Conservation (phyloP, 2,888 invertebrate species). For the Caradrina clavipalpis region DNA sequence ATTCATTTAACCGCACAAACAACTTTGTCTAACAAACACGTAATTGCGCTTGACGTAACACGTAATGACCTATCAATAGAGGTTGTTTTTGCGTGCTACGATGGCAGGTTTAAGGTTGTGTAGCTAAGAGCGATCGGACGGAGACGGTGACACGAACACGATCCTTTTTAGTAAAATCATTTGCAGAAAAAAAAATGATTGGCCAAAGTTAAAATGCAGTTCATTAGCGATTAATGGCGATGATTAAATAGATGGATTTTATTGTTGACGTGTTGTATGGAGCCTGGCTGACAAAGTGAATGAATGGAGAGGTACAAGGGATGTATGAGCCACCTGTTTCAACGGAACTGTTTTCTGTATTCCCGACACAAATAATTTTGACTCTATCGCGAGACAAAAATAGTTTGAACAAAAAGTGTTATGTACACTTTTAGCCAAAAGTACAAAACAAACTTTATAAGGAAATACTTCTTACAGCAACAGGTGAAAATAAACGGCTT, state of each 20-base stretch:
- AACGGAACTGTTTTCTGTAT: background rate
- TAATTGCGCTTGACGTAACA: constrained; percentile 65
- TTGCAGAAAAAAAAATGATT: constrained; percentile 79
- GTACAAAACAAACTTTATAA: background rate
- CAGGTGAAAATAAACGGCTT: no score
- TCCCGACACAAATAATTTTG: background rate
- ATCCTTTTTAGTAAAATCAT: constrained; percentile 86
- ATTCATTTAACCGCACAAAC: constrained; percentile 48
- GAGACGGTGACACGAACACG: constrained; percentile 84
- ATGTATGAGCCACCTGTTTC: background rate
- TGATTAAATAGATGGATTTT: constrained; percentile 34
- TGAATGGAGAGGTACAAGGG: background rate
- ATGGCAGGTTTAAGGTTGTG: constrained; percentile 64
- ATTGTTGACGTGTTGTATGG: constrained; percentile 5
- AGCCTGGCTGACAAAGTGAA: background rate
- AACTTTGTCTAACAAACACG: constrained; percentile 61
- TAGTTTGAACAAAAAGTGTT: background rate
- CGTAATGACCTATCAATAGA: constrained; percentile 65
- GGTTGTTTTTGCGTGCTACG: constrained; percentile 62
- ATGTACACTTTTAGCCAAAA: background rate
- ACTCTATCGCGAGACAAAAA: background rate
- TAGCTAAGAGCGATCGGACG: constrained; percentile 75
- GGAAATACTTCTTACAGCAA: no score
- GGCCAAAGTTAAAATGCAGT: constrained; percentile 66
- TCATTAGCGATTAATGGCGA: constrained; percentile 66